These are phyloP conservation scores for Lepidostoma basale DNA, from an alignment of 1,140 invertebrate species.

Conservation along the genomic window DNA sequence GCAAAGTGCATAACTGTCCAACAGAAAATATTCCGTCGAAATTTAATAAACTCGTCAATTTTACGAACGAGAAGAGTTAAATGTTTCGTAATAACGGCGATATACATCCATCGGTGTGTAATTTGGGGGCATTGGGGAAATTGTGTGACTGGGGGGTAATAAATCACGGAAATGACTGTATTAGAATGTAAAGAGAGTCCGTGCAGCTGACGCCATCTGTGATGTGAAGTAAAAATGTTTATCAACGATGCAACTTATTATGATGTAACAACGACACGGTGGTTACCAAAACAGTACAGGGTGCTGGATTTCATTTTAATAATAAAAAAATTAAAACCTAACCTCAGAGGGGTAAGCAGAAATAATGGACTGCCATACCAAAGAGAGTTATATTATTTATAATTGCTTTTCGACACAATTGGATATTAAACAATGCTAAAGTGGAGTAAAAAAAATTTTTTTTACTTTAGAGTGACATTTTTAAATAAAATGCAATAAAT, in stretches of 20 bases:
- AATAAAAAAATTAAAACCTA: too few relatives aligned
- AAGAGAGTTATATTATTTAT: too few relatives aligned
- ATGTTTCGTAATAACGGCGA: not conserved
- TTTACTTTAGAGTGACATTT: too few relatives aligned
- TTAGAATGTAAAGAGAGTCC: not conserved
- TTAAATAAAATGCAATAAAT: too few relatives aligned
- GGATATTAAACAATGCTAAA: too few relatives aligned
- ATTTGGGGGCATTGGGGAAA: not conserved
- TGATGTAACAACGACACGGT: conserved; percentile 13
- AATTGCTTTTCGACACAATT: too few relatives aligned
- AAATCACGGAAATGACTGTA: conserved; percentile 18
- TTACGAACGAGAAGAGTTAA: not conserved
- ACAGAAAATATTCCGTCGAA: too few relatives aligned
- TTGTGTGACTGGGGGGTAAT: conserved; percentile 3
- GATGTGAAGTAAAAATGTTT: not conserved
- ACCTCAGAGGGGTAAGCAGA: too few relatives aligned
- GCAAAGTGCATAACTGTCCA: too few relatives aligned
- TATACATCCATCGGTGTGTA: not conserved
- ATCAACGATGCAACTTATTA: not conserved
- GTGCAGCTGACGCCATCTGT: not conserved
- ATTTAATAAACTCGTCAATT: not conserved
- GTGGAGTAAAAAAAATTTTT: too few relatives aligned
- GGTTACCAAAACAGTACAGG: not conserved
- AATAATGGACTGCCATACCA: too few relatives aligned
- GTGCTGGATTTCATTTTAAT: too few relatives aligned